Evolutionary conservation across 2,113 vertebrate species (phyloP).

Genomic region (Electrona antarctica): DNA sequence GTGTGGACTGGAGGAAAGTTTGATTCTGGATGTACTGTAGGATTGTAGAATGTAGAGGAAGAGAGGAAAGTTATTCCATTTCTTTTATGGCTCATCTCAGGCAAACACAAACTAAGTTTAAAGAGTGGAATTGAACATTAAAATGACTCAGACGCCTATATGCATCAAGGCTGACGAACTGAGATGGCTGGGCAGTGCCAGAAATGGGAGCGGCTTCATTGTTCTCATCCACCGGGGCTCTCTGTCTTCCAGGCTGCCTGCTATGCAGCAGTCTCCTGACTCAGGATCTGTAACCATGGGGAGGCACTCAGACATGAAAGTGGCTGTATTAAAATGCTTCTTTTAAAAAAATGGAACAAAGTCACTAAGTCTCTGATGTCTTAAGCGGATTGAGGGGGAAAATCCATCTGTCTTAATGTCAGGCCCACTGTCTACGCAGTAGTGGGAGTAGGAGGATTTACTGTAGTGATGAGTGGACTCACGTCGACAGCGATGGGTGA

Average conservation of each 20-base stretch:
- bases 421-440: constrained; percentile 63
- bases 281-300: constrained; percentile 70
- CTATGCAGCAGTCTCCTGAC: constrained; percentile 54
- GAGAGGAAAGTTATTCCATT: constrained; percentile 31
- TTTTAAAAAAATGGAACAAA: constrained; percentile 74
- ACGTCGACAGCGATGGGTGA: constrained; percentile 53
- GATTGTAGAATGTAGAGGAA: too few relatives aligned
- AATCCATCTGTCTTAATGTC: constrained; percentile 79
- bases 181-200: constrained; percentile 18
- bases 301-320: constrained; percentile 77
- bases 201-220: constrained; percentile 43
- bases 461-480: constrained; percentile 62
- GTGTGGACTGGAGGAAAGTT: constrained; percentile 28
- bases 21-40: constrained; percentile 4
- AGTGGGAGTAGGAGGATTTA: constrained; percentile 51
- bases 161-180: constrained; percentile 11
- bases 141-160: constrained; percentile 18
- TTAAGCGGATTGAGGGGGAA: constrained; percentile 81
- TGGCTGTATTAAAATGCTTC: constrained; percentile 74
- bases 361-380: constrained; percentile 73
- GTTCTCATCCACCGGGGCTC: constrained; percentile 37
- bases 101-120: constrained; percentile 15
- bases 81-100: constrained; percentile 12
- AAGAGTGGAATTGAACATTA: constrained; percentile 15
- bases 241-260: constrained; percentile 38